Evolutionary conservation across 2,888 invertebrate genomes (phyloP).

Genomic region (Linnaemya tessellans): DNA sequence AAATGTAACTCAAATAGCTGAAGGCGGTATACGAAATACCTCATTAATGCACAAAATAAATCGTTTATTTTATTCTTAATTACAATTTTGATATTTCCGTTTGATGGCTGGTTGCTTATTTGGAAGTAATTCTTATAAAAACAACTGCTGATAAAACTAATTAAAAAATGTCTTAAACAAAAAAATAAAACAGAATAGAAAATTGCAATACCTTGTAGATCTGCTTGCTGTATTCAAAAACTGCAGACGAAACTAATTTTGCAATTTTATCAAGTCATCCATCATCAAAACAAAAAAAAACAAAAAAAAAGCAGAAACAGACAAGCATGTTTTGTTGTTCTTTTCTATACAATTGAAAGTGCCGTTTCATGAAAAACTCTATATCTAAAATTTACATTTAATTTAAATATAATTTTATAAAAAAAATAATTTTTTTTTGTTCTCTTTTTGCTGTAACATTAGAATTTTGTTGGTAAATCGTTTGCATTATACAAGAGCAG

Average conservation of each 20-base stretch:
- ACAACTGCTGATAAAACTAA: constrained; percentile 24
- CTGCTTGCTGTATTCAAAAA: constrained; percentile 26
- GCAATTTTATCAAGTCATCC: constrained; percentile 66
- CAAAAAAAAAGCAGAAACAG: constrained; percentile 3
- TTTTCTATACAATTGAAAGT: background rate
- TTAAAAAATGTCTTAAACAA: constrained; percentile 9
- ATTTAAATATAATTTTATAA: constrained; percentile 48
- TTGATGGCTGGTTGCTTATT: constrained; percentile 41
- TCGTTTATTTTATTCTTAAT: constrained; percentile 57
- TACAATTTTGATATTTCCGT: constrained; percentile 67
- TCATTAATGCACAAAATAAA: background rate
- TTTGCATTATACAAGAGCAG: constrained; percentile 53
- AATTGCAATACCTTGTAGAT: background rate
- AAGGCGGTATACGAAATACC: background rate
- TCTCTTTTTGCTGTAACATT: constrained; percentile 37
- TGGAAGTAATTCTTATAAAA: constrained; percentile 44
- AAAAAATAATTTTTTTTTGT: background rate
- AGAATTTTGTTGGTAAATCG: constrained; percentile 52
- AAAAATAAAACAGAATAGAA: background rate
- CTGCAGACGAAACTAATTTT: constrained; percentile 50
- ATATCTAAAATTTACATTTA: constrained; percentile 62
- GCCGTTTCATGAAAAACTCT: background rate
- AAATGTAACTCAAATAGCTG: background rate
- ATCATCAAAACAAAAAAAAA: no score
- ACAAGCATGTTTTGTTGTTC: constrained; percentile 33